A percentile compares a stretch with the other conserved stretches of the same genome.
phyloP scores from a whole-genome alignment of 2,888 invertebrate species.

The Toxonevra muliebris region DNA sequence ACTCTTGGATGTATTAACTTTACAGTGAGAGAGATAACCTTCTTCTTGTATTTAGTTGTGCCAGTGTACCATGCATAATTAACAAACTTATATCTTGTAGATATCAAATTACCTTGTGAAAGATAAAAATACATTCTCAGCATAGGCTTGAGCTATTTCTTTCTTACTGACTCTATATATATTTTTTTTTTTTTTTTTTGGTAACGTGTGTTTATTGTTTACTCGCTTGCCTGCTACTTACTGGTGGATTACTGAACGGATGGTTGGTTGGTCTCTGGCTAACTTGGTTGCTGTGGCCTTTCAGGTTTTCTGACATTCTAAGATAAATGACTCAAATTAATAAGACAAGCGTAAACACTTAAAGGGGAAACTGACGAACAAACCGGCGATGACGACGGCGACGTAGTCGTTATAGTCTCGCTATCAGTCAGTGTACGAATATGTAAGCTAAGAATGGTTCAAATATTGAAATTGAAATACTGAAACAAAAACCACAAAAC shows the following conservation, averaged over 20 bases:
- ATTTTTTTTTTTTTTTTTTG: slow-evolving; percentile 28
- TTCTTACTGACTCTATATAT: background rate
- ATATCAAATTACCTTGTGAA: slow-evolving; percentile 34
- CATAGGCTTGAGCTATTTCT: background rate
- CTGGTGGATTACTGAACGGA: no score
- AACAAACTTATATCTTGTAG: slow-evolving; percentile 25
- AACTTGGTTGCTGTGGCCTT: background rate
- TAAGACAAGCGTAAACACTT: slow-evolving; percentile 59
- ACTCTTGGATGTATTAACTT: background rate
- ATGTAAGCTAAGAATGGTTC: slow-evolving; percentile 9
- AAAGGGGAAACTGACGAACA: slow-evolving; percentile 25
- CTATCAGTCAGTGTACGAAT: background rate
- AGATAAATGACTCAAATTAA: slow-evolving; percentile 58
- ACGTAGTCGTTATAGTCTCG: no score
- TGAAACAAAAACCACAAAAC: background rate
- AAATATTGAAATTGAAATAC: slow-evolving; percentile 26
- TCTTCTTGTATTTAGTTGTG: background rate
- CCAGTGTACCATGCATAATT: slow-evolving; percentile 17
- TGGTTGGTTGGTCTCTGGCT: background rate
- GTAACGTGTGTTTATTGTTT: slow-evolving; percentile 18
- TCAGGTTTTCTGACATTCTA: slow-evolving; percentile 30
- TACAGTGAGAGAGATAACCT: background rate
- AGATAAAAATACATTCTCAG: slow-evolving; percentile 7
- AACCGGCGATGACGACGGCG: no score
- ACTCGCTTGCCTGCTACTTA: no score